These are phyloP conservation scores for Papilio xuthus DNA, from an alignment of 1,140 invertebrate species.

Conservation along the genomic window DNA sequence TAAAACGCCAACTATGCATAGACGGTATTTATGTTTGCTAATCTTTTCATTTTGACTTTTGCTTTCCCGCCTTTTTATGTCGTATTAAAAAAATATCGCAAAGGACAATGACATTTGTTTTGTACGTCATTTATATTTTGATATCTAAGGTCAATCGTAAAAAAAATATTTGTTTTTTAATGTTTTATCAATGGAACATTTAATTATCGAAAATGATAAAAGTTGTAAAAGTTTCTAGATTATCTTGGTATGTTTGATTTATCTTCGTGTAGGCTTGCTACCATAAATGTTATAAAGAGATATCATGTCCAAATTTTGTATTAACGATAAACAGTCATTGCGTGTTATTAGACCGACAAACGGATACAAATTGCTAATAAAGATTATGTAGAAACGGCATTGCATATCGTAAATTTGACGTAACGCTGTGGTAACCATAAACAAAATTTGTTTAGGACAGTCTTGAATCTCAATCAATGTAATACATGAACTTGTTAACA, in stretches of 20 bases:
- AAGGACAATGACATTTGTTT: neutral
- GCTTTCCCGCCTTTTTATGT: neutral
- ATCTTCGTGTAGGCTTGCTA: slow-evolving; percentile 1
- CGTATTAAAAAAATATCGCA: neutral
- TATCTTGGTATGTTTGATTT: neutral
- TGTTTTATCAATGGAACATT: neutral
- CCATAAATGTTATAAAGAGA: slow-evolving; percentile 14
- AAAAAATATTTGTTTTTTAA: neutral
- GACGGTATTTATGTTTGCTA: slow-evolving; percentile 42
- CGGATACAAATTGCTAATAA: slow-evolving; percentile 18
- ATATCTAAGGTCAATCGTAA: neutral
- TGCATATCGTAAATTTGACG: slow-evolving; percentile 34
- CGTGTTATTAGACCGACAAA: slow-evolving; percentile 29
- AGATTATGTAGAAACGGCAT: slow-evolving; percentile 18
- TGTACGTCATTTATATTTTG: neutral
- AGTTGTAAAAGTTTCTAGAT: neutral
- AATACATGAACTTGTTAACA: neutral
- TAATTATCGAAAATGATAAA: neutral
- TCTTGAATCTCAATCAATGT: neutral
- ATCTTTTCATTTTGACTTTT: slow-evolving; percentile 18
- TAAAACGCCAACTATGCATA: slow-evolving; percentile 46
- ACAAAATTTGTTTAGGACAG: slow-evolving; percentile 26
- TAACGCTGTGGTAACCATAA: slow-evolving; percentile 31
- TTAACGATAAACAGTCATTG: neutral
- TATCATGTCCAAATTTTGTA: slow-evolving; percentile 18